phyloP scores from a whole-genome alignment of 2,888 invertebrate species.

The Hanleya hanleyi region DNA sequence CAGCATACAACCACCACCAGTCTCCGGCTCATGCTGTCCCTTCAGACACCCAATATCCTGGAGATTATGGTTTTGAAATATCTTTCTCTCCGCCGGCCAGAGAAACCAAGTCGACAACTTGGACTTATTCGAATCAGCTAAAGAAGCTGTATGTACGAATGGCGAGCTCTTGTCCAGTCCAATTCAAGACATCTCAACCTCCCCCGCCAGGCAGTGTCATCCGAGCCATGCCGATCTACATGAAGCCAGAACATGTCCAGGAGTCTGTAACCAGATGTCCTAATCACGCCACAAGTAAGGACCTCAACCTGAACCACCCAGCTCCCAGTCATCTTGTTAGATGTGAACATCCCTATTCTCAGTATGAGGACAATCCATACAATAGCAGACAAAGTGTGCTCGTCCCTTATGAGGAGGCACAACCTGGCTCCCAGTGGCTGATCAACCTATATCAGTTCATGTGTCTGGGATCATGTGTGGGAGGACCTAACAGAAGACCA shows the following conservation, averaged over 20 bases:
- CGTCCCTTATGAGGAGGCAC: background rate
- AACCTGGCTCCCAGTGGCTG: background rate
- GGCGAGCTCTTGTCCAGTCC: conserved; percentile 3
- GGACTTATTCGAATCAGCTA: background rate
- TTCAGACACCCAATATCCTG: background rate
- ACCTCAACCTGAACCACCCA: conserved; percentile 9
- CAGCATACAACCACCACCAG: background rate
- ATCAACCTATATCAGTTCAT: background rate
- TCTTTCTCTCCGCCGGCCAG: background rate
- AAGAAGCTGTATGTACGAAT: background rate
- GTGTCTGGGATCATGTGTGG: conserved; percentile 2
- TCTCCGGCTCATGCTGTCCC: background rate
- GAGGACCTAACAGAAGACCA: conserved; percentile 8
- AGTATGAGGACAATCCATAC: background rate
- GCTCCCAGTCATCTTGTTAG: background rate
- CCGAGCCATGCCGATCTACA: conserved; percentile 80
- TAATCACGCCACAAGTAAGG: conserved; percentile 76
- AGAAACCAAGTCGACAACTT: background rate
- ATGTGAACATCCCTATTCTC: background rate
- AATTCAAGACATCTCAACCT: background rate
- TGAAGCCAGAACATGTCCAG: conserved; percentile 78
- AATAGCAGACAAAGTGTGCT: conserved; percentile 1
- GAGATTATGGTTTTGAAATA: background rate
- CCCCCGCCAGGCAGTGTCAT: conserved; percentile 73
- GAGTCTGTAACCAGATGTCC: conserved; percentile 81